Conservation (phyloP, 92 coral and sea anemone genomes). For the Desmophyllum pertusum region DNA sequence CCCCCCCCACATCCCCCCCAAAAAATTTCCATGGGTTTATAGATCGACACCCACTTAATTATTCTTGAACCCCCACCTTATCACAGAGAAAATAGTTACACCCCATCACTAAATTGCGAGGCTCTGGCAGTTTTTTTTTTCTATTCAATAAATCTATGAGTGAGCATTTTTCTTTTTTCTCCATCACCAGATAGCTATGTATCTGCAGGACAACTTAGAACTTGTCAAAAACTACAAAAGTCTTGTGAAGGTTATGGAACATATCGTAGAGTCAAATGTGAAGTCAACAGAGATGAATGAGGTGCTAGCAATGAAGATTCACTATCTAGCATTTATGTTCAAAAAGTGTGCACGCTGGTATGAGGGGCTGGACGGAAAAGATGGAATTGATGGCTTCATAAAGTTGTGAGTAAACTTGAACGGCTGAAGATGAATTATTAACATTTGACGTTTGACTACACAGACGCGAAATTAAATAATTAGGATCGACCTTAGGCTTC, state of each 20-base stretch:
- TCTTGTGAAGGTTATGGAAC: slow-evolving; percentile 79
- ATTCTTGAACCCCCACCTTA: too few relatives aligned
- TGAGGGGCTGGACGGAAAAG: slow-evolving; percentile 82
- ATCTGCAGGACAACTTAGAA: slow-evolving; percentile 71
- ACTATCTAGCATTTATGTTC: slow-evolving; percentile 71
- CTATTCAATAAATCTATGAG: background rate
- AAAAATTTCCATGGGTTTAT: too few relatives aligned
- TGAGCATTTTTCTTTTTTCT: background rate
- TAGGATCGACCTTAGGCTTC: too few relatives aligned
- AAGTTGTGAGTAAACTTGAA: slow-evolving; percentile 64
- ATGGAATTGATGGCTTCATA: slow-evolving; percentile 84
- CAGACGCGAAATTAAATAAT: too few relatives aligned
- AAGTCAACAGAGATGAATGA: slow-evolving; percentile 75
- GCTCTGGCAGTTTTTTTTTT: background rate
- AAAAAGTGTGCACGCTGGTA: slow-evolving; percentile 87
- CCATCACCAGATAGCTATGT: slow-evolving; percentile 67
- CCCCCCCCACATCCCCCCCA: too few relatives aligned
- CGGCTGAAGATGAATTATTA: too few relatives aligned
- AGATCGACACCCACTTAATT: too few relatives aligned
- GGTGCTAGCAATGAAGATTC: slow-evolving; percentile 92
- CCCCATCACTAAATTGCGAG: too few relatives aligned
- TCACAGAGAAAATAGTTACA: too few relatives aligned
- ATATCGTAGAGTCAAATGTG: slow-evolving; percentile 68
- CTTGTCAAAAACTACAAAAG: slow-evolving; percentile 82
- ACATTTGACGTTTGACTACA: too few relatives aligned